A percentile compares a stretch with the other conserved stretches of the same genome.
Evolutionary conservation across 2,797 vertebrate genomes (phyloP).

Genomic region (Spatula versicolor): DNA sequence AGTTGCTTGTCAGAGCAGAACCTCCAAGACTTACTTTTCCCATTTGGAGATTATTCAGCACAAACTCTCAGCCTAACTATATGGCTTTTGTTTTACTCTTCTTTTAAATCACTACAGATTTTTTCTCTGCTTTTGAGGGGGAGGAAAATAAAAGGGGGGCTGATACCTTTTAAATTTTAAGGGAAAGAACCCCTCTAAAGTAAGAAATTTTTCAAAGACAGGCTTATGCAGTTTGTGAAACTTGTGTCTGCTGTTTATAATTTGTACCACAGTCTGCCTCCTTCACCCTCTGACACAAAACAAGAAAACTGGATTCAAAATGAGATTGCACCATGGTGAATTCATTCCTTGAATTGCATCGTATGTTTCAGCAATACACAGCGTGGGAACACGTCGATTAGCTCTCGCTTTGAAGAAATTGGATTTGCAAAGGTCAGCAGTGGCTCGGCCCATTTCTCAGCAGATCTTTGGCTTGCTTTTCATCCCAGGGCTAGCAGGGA

Average conservation of each 20-base stretch:
- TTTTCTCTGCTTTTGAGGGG: not conserved
- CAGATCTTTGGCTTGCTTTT: conserved; percentile 68
- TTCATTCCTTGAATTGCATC: conserved; percentile 62
- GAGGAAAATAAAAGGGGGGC: not conserved
- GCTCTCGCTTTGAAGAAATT: conserved; percentile 56
- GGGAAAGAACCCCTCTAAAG: not conserved
- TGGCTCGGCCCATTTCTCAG: conserved; percentile 56
- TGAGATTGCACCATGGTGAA: conserved; percentile 64
- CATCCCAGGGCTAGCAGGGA: conserved; percentile 29
- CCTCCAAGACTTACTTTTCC: fast-evolving
- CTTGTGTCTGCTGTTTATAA: not conserved
- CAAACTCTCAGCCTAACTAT: not conserved
- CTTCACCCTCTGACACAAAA: conserved; percentile 58
- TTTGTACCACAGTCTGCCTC: conserved; percentile 8
- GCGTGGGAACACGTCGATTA: conserved; percentile 60
- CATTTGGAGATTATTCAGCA: not conserved
- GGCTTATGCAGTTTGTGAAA: not conserved
- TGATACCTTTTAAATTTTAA: not conserved
- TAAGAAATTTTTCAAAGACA: not conserved
- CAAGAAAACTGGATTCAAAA: conserved; percentile 57
- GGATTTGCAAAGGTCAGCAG: conserved; percentile 72
- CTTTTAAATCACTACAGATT: not conserved
- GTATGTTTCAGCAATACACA: conserved; percentile 51
- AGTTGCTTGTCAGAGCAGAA: not conserved
- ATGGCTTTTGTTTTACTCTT: not conserved